Conservation (phyloP, 2,888 invertebrate genomes). For the Dryadula phaetusa region DNA sequence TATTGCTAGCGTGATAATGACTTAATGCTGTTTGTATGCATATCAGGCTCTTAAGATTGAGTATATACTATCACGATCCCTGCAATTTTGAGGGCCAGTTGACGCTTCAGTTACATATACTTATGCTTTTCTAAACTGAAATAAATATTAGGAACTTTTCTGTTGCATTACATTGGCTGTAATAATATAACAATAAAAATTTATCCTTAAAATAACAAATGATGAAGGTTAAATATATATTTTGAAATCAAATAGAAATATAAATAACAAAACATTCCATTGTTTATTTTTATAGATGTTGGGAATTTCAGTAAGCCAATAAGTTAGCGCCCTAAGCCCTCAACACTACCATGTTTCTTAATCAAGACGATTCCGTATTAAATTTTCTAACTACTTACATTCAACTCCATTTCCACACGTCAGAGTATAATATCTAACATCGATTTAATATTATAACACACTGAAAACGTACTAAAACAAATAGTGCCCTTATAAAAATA, state of each 20-base stretch:
- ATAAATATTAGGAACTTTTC: conserved; percentile 12
- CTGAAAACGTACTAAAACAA: conserved; percentile 57
- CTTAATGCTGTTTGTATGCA: conserved; percentile 45
- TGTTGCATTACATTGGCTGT: not conserved
- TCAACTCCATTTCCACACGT: conserved; percentile 30
- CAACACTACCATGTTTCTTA: conserved; percentile 9
- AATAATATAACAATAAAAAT: not conserved
- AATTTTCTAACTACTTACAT: conserved; percentile 42
- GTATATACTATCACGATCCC: conserved; percentile 29
- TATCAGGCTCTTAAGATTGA: conserved; percentile 34
- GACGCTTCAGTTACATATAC: not conserved
- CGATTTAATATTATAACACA: conserved; percentile 54
- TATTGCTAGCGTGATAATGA: conserved; percentile 59
- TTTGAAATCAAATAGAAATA: not conserved
- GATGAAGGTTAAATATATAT: not conserved
- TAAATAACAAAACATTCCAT: not conserved
- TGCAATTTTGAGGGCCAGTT: conserved; percentile 25
- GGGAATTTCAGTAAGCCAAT: not conserved
- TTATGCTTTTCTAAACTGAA: not conserved
- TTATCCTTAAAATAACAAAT: not conserved
- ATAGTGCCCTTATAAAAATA: conserved; percentile 69
- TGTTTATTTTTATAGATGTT: not conserved
- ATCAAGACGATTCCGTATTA: conserved; percentile 29
- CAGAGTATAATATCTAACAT: conserved; percentile 42
- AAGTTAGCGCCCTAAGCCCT: conserved; percentile 3